Evolutionary conservation across 2,888 invertebrate species (phyloP).

Genomic region (Liodrosophila aerea): DNA sequence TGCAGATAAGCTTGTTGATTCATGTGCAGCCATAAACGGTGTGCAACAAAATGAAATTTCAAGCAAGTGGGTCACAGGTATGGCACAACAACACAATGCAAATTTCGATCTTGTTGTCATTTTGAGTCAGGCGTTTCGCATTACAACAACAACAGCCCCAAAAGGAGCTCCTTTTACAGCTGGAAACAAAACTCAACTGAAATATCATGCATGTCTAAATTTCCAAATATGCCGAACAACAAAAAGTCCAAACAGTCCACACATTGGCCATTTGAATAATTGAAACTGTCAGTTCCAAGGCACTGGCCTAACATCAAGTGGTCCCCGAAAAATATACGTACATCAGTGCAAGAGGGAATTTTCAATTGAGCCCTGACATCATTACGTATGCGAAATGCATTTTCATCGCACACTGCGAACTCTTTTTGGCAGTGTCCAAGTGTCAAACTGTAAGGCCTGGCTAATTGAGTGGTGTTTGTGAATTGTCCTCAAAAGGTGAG

Average conservation of each 20-base stretch:
- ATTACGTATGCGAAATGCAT: constrained; percentile 6
- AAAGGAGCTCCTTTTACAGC: constrained; percentile 57
- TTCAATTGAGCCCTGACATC: constrained; percentile 5
- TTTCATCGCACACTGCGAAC: background rate
- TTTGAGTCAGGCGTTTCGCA: constrained; percentile 54
- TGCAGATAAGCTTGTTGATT: constrained; percentile 63
- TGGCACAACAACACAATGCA: constrained; percentile 56
- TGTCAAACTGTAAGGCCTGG: background rate
- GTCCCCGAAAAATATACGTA: background rate
- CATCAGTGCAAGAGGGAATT: background rate
- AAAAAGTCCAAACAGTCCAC: constrained; percentile 57
- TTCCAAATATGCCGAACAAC: constrained; percentile 60
- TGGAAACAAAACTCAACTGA: constrained; percentile 9
- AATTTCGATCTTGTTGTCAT: constrained; percentile 58
- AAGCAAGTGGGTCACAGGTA: constrained; percentile 65
- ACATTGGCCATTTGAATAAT: constrained; percentile 48
- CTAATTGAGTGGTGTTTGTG: constrained; percentile 27
- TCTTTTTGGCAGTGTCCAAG: background rate
- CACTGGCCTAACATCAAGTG: constrained; percentile 3
- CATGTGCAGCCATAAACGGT: constrained; percentile 55
- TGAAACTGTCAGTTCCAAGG: constrained; percentile 28
- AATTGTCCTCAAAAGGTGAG: constrained; percentile 32
- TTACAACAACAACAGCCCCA: constrained; percentile 33
- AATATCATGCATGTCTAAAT: constrained; percentile 45
- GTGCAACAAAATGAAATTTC: constrained; percentile 57